These are phyloP conservation scores for Antennarius maculatus DNA, from an alignment of 2,797 vertebrate species.

Conservation along the genomic window DNA sequence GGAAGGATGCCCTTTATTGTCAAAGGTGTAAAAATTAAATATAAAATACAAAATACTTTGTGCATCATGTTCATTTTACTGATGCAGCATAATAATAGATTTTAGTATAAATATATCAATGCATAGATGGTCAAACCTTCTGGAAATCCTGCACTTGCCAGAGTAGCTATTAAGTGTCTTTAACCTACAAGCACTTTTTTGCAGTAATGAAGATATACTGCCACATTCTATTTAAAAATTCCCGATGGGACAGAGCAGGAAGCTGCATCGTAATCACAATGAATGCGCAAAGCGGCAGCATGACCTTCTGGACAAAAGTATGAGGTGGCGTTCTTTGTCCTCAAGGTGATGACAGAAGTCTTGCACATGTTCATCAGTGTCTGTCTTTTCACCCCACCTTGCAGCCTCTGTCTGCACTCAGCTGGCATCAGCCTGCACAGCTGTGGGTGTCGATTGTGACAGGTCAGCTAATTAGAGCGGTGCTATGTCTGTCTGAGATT, in stretches of 20 bases:
- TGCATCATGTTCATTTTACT: no score
- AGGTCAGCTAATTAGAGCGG: constrained; percentile 75
- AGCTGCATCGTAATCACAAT: constrained; percentile 1
- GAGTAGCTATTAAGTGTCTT: no score
- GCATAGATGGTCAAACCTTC: neutral
- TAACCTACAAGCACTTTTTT: neutral
- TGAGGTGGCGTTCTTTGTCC: constrained; percentile 36
- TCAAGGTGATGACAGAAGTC: constrained; percentile 60
- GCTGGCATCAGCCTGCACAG: constrained; percentile 55
- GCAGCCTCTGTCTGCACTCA: constrained; percentile 44
- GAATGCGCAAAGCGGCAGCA: constrained; percentile 26
- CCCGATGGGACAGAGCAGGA: neutral
- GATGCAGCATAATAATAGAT: no score
- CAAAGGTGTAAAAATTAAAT: no score
- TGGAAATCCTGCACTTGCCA: no score
- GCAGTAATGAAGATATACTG: neutral
- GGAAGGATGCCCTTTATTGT: no score
- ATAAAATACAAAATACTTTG: no score
- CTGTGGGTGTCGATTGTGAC: constrained; percentile 72
- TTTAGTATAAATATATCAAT: neutral
- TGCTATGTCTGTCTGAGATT: constrained; percentile 63
- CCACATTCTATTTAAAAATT: constrained; percentile 15
- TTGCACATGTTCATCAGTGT: constrained; percentile 65
- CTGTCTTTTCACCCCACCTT: constrained; percentile 54
- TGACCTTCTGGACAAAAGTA: constrained; percentile 41